Evolutionary conservation across 2,888 invertebrate genomes (phyloP).

Genomic region (Drosophila kanekoi): DNA sequence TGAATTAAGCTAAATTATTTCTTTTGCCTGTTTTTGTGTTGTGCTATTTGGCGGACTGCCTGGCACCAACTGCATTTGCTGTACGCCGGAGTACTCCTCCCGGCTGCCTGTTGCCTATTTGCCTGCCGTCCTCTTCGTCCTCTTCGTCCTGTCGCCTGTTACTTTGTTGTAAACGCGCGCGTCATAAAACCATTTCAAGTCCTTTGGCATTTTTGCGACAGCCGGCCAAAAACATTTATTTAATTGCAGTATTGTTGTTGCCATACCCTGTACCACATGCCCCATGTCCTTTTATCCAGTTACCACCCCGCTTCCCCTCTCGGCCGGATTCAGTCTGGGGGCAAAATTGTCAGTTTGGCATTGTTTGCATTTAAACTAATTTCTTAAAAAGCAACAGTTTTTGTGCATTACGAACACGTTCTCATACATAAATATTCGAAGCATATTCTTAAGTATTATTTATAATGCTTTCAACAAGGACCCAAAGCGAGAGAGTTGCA

Average conservation of each 20-base stretch:
- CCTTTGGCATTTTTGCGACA: constrained; percentile 52
- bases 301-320: constrained; percentile 2
- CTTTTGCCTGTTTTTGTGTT: constrained; percentile 53
- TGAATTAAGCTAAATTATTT: constrained; percentile 78
- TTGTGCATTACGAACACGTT: constrained; percentile 72
- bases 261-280: not conserved
- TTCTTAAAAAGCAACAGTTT: constrained; percentile 41
- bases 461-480: constrained; percentile 2
- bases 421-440: constrained; percentile 37
- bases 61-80: constrained; percentile 72
- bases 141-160: constrained; percentile 12
- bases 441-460: constrained; percentile 28
- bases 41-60: constrained; percentile 53
- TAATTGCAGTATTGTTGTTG: constrained; percentile 61
- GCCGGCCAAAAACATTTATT: constrained; percentile 64
- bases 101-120: constrained; percentile 6
- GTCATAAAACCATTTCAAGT: constrained; percentile 59
- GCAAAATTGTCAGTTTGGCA: constrained; percentile 59
- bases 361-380: constrained; percentile 72
- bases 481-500: not conserved
- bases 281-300: not conserved
- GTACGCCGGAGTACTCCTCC: not conserved
- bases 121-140: not conserved
- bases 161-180: constrained; percentile 34
- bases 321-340: constrained; percentile 6